These are phyloP conservation scores for Andrena marginata DNA, from an alignment of 2,888 invertebrate species.

Conservation along the genomic window DNA sequence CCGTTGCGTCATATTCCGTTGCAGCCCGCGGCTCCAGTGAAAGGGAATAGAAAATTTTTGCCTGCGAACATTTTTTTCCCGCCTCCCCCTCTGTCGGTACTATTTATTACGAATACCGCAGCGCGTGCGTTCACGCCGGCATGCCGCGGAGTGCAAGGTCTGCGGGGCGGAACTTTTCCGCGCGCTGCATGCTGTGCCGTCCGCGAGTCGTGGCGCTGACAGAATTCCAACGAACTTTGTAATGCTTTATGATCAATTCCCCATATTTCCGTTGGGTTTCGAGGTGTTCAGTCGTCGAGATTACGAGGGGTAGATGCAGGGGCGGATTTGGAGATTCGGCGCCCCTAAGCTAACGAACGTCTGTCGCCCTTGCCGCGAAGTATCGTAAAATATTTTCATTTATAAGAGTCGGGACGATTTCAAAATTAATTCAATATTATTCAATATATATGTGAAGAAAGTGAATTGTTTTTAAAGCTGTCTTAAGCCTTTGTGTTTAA, in stretches of 20 bases:
- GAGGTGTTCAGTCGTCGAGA: background rate
- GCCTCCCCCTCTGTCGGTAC: background rate
- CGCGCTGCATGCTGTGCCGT: slow-evolving; percentile 9
- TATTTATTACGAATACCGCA: slow-evolving; percentile 35
- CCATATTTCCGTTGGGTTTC: background rate
- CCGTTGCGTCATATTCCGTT: slow-evolving; percentile 61
- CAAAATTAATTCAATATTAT: no score
- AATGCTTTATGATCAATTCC: background rate
- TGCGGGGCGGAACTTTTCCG: slow-evolving; percentile 34
- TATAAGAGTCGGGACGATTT: no score
- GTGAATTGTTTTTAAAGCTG: no score
- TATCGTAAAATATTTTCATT: no score
- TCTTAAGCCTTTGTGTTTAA: no score
- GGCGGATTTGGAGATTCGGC: no score
- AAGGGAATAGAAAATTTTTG: slow-evolving; percentile 71
- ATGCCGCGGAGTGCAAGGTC: slow-evolving; percentile 57
- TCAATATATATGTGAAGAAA: no score
- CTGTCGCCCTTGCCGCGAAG: no score
- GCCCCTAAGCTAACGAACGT: no score
- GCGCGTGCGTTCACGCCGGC: slow-evolving; percentile 22
- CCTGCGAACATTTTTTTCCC: slow-evolving; percentile 20
- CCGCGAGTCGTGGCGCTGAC: slow-evolving; percentile 12
- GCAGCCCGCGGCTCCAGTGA: slow-evolving; percentile 59
- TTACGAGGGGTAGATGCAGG: background rate
- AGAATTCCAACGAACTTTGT: slow-evolving; percentile 16